Evolutionary conservation across 2,888 invertebrate species (phyloP), one percentile per base, ranked within the genome.

Genomic region (Mythimna albipuncta): DNA sequence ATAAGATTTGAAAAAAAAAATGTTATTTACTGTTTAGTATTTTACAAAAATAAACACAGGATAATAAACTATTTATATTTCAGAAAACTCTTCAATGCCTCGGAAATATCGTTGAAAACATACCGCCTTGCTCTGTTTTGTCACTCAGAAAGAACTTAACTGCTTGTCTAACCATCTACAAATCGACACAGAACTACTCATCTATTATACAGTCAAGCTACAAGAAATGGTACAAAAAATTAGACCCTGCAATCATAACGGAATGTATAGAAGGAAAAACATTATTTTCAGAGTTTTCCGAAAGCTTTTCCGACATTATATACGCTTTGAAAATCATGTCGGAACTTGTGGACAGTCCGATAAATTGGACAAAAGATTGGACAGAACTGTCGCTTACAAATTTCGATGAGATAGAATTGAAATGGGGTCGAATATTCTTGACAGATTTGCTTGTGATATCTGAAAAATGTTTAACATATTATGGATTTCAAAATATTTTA

Each of bases 41-140:
- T 26, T 26, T 26, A 26, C 26, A 26, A 32, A 32, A 32, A 32
- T 32, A 32, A 32, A 32, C 1, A 32, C 32, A 32, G 32, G 32
- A 32, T 32, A 32, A 32, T 5, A 32, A 32, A 32, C 32, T 3
- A 32, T 32, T 73, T 84, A 38, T 69, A 21, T 92, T 91, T 61
- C 90, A 93, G 93, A 79, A 84, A 81, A 87, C 90, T 5, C 13
- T 88, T 0, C 67, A 85, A 63, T 81, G 87, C 2, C n/a, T 93
- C 0, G 70, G 85, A 0, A 74, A 75, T 57, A 47, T 89, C 7
- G 72, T 91, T 41, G 76, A 71, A 65, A 83, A 82, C 2, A 50
- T 90, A 13, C 75, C 82, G 13, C 87, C 90, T 1, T n/a, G 16
- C 5, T 58, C 66, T 13, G 65, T 89, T 4, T 79, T 82, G 38